phyloP scores from a whole-genome alignment of 2,888 invertebrate species.

The Cryptocheilus praepositus region DNA sequence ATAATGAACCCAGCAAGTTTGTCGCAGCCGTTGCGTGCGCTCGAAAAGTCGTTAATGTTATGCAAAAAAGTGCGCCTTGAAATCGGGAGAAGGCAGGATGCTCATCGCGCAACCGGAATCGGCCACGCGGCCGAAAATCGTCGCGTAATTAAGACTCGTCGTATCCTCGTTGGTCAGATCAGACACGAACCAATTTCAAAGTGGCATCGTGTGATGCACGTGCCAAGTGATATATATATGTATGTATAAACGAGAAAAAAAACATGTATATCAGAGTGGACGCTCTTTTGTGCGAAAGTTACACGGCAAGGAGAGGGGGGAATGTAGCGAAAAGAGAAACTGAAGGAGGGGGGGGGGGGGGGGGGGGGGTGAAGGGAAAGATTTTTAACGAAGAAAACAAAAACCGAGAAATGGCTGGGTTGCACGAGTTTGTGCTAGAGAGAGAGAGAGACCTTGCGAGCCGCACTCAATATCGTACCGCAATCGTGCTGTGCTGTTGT shows the following conservation, averaged over 20 bases:
- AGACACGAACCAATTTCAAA: slow-evolving; percentile 42
- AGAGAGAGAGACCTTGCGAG: slow-evolving; percentile 51
- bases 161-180: slow-evolving; percentile 57
- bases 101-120: slow-evolving; percentile 27
- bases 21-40: too few relatives aligned
- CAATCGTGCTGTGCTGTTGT: slow-evolving; percentile 64
- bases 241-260: slow-evolving; percentile 21
- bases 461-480: slow-evolving; percentile 60
- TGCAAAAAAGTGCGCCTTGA: background rate
- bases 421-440: background rate
- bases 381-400: slow-evolving; percentile 9
- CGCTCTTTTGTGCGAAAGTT: slow-evolving; percentile 51
- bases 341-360: slow-evolving; percentile 8
- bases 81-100: slow-evolving; percentile 2
- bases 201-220: slow-evolving; percentile 59
- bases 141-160: slow-evolving; percentile 42
- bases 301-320: slow-evolving; percentile 2
- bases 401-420: too few relatives aligned
- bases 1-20: too few relatives aligned
- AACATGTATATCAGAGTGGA: slow-evolving; percentile 56
- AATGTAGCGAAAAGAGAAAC: slow-evolving; percentile 5
- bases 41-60: background rate
- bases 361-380: slow-evolving; percentile 1
- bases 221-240: slow-evolving; percentile 57
- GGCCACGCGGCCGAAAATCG: slow-evolving; percentile 6